Conservation (phyloP, 2,113 vertebrate genomes). For the Prinia subflava region DNA sequence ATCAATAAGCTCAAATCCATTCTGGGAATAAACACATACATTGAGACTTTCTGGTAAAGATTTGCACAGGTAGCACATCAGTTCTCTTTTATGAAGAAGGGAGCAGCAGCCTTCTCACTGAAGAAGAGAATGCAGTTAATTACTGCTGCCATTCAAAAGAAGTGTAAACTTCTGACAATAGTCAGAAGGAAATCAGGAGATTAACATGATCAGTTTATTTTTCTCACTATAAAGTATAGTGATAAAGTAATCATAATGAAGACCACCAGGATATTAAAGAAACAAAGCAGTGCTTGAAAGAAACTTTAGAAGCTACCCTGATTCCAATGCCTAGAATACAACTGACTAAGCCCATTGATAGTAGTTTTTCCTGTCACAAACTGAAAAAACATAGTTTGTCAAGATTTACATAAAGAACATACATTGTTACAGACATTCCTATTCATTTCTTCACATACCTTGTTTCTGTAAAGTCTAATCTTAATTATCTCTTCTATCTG, state of each 20-base stretch:
- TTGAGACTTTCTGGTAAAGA: constrained; percentile 14
- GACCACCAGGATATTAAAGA: constrained; percentile 22
- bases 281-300: constrained; percentile 48
- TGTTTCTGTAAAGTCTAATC: constrained; percentile 59
- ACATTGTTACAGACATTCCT: constrained; percentile 41
- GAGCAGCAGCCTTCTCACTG: neutral
- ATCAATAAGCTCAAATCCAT: neutral
- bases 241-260: constrained; percentile 42
- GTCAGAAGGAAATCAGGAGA: constrained; percentile 15
- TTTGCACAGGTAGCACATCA: neutral
- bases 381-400: constrained; percentile 15
- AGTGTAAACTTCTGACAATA: neutral
- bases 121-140: neutral
- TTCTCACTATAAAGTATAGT: constrained; percentile 25
- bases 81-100: constrained; percentile 39
- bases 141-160: constrained; percentile 36
- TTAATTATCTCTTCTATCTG: constrained; percentile 54
- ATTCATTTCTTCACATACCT: constrained; percentile 62
- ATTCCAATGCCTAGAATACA: neutral
- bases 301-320: constrained; percentile 36
- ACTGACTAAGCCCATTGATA: constrained; percentile 9
- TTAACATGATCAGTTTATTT: constrained; percentile 10
- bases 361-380: constrained; percentile 36
- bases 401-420: constrained; percentile 46
- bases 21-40: constrained; percentile 20